Conservation (phyloP, 1,140 invertebrate genomes). For the Charaxes varanes region DNA sequence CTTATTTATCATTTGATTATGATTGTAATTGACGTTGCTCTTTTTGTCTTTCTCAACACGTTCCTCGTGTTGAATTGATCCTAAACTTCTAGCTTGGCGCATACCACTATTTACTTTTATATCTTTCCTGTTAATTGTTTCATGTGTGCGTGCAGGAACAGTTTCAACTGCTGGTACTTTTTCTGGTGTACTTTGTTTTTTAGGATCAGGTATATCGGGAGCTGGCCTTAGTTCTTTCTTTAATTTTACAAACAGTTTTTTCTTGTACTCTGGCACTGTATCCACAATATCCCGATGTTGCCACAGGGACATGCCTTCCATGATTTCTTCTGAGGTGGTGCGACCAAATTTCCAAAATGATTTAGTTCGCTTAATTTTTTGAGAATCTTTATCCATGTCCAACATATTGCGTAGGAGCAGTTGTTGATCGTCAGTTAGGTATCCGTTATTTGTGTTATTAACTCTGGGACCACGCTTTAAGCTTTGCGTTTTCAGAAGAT, state of each 20-base stretch:
- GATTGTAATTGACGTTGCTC: constrained; percentile 46
- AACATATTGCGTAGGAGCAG: constrained; percentile 68
- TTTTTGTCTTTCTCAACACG: constrained; percentile 52
- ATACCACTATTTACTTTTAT: constrained; percentile 59
- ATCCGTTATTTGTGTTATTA: constrained; percentile 72
- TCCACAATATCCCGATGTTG: constrained; percentile 88
- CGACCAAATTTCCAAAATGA: constrained; percentile 89
- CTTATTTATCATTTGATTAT: constrained; percentile 52
- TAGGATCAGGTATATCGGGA: constrained; percentile 50
- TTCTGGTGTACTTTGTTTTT: constrained; percentile 56
- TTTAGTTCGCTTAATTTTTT: constrained; percentile 85
- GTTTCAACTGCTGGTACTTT: constrained; percentile 46
- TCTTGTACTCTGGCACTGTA: constrained; percentile 74
- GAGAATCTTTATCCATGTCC: constrained; percentile 65
- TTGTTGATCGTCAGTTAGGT: constrained; percentile 74
- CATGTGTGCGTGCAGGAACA: constrained; percentile 44
- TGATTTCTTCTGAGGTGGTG: constrained; percentile 80
- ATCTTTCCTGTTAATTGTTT: constrained; percentile 72
- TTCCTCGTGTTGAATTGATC: constrained; percentile 67
- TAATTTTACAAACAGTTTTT: constrained; percentile 68
- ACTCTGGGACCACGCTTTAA: constrained; percentile 62
- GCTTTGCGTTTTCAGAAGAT: constrained; percentile 69
- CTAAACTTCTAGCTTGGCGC: constrained; percentile 67
- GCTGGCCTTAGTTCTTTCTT: constrained; percentile 58
- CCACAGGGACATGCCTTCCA: constrained; percentile 90